phyloP scores from a whole-genome alignment of 2,888 invertebrate genomes.

The Papilio elwesi region DNA sequence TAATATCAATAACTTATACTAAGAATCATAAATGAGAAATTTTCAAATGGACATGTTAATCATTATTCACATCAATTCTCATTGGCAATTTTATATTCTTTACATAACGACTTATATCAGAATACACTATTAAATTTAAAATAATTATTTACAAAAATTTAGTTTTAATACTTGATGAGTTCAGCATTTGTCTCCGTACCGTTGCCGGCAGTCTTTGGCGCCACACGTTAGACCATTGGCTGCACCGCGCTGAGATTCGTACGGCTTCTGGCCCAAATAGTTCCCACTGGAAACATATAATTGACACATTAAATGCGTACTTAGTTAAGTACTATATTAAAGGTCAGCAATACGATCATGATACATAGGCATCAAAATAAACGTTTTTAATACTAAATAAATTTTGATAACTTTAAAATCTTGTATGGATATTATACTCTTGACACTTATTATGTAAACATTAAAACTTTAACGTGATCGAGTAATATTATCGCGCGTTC shows the following conservation, averaged over 20 bases:
- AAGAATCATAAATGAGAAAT: constrained; percentile 24
- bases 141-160: not conserved
- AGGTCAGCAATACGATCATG: too few relatives aligned
- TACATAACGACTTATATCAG: not conserved
- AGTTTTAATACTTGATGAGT: too few relatives aligned
- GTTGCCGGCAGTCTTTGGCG: constrained; percentile 52
- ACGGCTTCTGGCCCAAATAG: constrained; percentile 57
- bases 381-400: too few relatives aligned
- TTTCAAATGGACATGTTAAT: constrained; percentile 2
- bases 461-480: not conserved
- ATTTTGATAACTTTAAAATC: too few relatives aligned
- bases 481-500: not conserved
- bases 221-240: constrained; percentile 55
- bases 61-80: constrained; percentile 26
- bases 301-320: not conserved
- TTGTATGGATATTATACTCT: not conserved
- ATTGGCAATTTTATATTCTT: constrained; percentile 12
- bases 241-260: constrained; percentile 47
- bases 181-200: constrained; percentile 56
- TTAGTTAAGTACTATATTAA: too few relatives aligned
- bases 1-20: not conserved
- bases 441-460: not conserved
- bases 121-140: not conserved
- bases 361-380: too few relatives aligned
- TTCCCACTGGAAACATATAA: constrained; percentile 59